Conservation (phyloP, 2,888 invertebrate species). For the Amphimallon solstitiale region DNA sequence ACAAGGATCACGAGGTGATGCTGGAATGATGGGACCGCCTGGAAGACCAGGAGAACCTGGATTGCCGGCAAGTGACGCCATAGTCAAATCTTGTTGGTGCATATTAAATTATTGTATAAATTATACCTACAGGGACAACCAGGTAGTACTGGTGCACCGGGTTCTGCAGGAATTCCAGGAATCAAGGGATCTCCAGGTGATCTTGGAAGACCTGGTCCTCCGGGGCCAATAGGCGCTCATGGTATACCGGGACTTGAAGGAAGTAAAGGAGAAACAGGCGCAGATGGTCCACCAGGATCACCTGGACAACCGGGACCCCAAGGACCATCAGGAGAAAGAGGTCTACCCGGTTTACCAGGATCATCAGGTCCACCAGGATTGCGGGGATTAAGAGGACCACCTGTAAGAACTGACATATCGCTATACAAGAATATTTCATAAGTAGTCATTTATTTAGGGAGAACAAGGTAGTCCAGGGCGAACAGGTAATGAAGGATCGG, state of each 20-base stretch:
- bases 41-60: conserved; percentile 83
- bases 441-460: conserved; percentile 64
- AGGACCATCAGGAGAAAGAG: conserved; percentile 76
- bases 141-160: conserved; percentile 76
- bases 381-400: conserved; percentile 72
- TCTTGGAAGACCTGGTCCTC: conserved; percentile 73
- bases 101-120: not conserved
- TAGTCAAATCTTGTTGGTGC: not conserved
- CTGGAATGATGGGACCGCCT: conserved; percentile 78
- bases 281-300: conserved; percentile 75
- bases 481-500: conserved; percentile 77
- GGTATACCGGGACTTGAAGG: conserved; percentile 80
- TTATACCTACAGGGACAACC: conserved; percentile 70
- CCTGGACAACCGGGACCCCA: conserved; percentile 76
- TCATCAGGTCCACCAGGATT: conserved; percentile 72
- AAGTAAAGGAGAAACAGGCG: conserved; percentile 78
- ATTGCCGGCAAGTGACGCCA: conserved; percentile 71
- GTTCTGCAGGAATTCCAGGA: conserved; percentile 76
- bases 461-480: conserved; percentile 79
- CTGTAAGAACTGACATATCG: conserved; percentile 61
- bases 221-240: conserved; percentile 75
- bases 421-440: not conserved
- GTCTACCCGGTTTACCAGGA: conserved; percentile 71
- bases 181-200: conserved; percentile 79
- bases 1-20: conserved; percentile 78